Conservation (phyloP, 2,797 vertebrate genomes). For the Chloroceryle inda region DNA sequence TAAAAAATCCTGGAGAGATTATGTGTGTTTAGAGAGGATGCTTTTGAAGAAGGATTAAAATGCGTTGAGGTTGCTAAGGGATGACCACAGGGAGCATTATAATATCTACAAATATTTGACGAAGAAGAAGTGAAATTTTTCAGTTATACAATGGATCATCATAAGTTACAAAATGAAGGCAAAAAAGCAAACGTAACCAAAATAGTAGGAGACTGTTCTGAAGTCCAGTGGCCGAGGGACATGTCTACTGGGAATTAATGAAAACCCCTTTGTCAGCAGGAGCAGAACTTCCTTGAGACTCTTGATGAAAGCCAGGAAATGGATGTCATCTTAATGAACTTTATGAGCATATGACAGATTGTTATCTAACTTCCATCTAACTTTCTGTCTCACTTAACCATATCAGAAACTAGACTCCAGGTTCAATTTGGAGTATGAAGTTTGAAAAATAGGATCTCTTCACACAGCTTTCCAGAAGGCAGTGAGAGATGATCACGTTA, state of each 20-base stretch:
- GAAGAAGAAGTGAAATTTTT: background rate
- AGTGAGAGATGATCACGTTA: background rate
- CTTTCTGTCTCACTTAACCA: background rate
- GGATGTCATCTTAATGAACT: background rate
- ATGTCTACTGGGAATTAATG: background rate
- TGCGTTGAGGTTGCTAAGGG: background rate
- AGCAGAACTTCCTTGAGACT: background rate
- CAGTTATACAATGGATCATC: background rate
- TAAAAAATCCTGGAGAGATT: background rate
- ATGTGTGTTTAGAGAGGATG: background rate
- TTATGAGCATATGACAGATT: background rate
- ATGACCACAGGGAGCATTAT: background rate
- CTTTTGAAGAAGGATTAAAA: background rate
- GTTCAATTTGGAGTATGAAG: background rate
- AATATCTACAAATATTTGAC: background rate
- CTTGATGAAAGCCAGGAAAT: background rate
- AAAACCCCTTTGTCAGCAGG: background rate
- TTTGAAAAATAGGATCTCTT: slow-evolving; percentile 12
- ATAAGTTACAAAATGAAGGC: background rate
- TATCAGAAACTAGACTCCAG: background rate
- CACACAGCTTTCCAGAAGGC: background rate
- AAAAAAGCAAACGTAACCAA: background rate
- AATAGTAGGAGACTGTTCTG: background rate
- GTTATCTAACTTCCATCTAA: background rate
- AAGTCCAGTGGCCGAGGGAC: background rate